These are phyloP conservation scores for Narcine bancroftii DNA, from an alignment of 2,113 vertebrate genomes.

Conservation along the genomic window DNA sequence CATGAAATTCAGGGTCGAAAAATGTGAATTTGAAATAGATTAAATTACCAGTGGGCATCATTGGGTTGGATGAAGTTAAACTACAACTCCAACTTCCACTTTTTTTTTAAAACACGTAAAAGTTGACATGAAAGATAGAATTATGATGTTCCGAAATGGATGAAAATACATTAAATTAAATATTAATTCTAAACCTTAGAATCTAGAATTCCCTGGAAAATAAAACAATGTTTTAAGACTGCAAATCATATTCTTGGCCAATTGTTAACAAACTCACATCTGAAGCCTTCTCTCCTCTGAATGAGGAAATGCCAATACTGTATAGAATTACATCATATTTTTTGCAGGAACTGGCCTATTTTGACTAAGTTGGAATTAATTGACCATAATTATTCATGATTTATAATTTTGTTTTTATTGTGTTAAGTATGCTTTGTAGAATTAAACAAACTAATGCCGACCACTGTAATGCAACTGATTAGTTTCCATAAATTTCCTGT, in stretches of 20 bases:
- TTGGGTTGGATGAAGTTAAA: neutral
- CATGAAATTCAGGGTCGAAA: neutral
- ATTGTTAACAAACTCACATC: neutral
- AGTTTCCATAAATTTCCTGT: neutral
- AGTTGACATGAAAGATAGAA: neutral
- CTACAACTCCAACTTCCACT: neutral
- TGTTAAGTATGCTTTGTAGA: neutral
- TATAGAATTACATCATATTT: neutral
- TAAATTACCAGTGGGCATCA: neutral
- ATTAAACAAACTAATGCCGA: neutral
- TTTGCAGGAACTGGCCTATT: no score
- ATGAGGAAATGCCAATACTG: neutral
- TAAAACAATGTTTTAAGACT: neutral
- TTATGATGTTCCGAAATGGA: neutral
- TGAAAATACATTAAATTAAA: neutral
- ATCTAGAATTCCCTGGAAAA: neutral
- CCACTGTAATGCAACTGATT: neutral
- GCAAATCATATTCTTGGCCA: neutral
- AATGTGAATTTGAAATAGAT: neutral
- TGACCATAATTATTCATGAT: neutral
- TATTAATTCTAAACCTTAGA: neutral
- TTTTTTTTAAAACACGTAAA: neutral
- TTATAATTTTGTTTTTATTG: neutral
- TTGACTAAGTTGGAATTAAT: neutral
- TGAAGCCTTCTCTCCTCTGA: neutral